phyloP scores from a whole-genome alignment of 2,113 vertebrate genomes.

The Dipodomys spectabilis region DNA sequence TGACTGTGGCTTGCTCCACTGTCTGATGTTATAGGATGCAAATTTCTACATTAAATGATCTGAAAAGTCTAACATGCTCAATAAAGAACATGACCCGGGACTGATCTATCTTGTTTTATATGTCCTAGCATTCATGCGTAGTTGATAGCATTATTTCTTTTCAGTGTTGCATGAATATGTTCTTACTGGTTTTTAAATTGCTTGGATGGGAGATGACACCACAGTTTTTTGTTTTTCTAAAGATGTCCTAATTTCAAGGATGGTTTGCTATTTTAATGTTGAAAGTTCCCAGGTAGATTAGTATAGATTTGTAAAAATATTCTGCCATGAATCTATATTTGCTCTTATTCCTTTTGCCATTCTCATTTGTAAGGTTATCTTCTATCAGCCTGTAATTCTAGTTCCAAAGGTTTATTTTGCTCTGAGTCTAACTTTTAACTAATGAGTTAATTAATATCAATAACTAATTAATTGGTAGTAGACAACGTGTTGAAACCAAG shows the following conservation, averaged over 20 bases:
- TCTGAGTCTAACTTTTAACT: slow-evolving; percentile 1
- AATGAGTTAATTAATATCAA: neutral
- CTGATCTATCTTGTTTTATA: neutral
- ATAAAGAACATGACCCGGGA: neutral
- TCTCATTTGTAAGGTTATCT: neutral
- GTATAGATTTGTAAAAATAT: neutral
- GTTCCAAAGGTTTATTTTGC: neutral
- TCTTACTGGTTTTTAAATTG: slow-evolving; percentile 21
- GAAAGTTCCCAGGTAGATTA: neutral
- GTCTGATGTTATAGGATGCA: neutral
- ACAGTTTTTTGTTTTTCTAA: neutral
- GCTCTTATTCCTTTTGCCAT: neutral
- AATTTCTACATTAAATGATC: neutral
- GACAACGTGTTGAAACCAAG: neutral
- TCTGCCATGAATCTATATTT: neutral
- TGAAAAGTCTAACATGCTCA: neutral
- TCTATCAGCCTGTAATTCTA: neutral
- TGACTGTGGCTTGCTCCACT: neutral
- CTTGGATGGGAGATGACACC: neutral
- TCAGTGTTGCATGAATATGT: neutral
- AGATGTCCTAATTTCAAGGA: neutral
- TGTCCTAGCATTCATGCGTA: neutral
- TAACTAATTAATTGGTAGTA: neutral
- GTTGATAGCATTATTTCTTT: neutral
- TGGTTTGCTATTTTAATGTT: neutral